These are phyloP conservation scores for Diacarnus erythraeanus DNA, from an alignment of 37 sponge, comb jelly and placozoan species.

Conservation along the genomic window DNA sequence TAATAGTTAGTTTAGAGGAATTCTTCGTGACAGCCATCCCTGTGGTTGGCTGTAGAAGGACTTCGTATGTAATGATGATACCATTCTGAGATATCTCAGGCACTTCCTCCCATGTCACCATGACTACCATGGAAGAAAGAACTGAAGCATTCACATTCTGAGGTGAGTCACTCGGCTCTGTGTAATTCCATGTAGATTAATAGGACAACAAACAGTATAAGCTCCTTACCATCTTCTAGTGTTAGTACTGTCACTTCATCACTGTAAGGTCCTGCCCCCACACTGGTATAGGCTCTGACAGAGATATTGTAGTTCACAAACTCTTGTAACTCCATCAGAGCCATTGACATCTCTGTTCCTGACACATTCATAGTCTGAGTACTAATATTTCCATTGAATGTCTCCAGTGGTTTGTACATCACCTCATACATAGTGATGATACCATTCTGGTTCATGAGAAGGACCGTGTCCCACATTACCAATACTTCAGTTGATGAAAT, in stretches of 20 bases:
- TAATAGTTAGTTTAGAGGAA: background rate
- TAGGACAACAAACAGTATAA: background rate
- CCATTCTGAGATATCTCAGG: constrained; percentile 24
- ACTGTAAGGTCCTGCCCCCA: constrained; percentile 48
- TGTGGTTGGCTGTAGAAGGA: background rate
- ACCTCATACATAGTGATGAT: constrained; percentile 56
- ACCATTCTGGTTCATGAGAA: constrained; percentile 30
- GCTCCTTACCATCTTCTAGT: constrained; percentile 28
- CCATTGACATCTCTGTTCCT: background rate
- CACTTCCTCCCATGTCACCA: constrained; percentile 20
- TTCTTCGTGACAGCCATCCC: background rate
- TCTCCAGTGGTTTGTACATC: constrained; percentile 31
- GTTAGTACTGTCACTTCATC: constrained; percentile 1
- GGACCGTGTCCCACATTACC: constrained; percentile 27
- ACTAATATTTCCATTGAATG: constrained; percentile 9
- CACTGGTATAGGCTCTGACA: constrained; percentile 54
- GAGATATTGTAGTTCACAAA: constrained; percentile 33
- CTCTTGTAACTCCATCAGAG: constrained; percentile 30
- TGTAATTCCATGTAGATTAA: background rate
- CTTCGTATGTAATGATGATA: constrained; percentile 32
- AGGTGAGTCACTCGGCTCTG: background rate
- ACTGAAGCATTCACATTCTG: constrained; percentile 5
- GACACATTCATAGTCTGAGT: background rate
- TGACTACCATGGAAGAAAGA: constrained; percentile 5
- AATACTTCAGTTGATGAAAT: constrained; percentile 23